These are phyloP conservation scores for Maniola jurtina DNA, from an alignment of 1,140 invertebrate genomes.

Conservation along the genomic window DNA sequence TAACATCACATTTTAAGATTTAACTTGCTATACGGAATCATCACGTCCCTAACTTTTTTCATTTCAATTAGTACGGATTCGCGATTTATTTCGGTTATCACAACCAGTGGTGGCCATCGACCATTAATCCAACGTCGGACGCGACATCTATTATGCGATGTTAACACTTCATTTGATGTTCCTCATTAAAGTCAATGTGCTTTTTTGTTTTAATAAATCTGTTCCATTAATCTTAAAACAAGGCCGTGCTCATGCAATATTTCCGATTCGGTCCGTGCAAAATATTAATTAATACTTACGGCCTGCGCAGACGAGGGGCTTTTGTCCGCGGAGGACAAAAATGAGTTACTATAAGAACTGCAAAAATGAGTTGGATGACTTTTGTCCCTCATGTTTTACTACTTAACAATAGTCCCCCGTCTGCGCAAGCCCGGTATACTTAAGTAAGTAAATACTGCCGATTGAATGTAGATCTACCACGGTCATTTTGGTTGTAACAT, in stretches of 20 bases:
- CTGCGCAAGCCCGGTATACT: no score
- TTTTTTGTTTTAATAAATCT: conserved; percentile 28
- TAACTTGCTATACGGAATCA: no score
- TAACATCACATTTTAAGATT: no score
- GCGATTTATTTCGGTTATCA: conserved; percentile 18
- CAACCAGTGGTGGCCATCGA: conserved; percentile 12
- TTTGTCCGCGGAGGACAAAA: not conserved
- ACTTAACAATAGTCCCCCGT: no score
- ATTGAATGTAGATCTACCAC: no score
- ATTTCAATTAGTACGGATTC: conserved; percentile 21
- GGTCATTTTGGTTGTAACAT: no score
- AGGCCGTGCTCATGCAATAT: conserved; percentile 6
- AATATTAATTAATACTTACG: conserved; percentile 4
- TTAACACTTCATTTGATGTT: conserved; percentile 30
- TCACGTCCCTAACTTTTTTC: conserved; percentile 9
- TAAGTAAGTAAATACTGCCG: no score
- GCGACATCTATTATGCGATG: conserved; percentile 26
- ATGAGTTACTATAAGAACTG: no score
- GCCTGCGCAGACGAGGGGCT: not conserved
- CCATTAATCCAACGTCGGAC: conserved; percentile 28
- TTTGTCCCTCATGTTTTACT: no score
- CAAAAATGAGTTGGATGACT: no score
- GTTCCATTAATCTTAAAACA: conserved; percentile 17
- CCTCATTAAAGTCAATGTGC: conserved; percentile 30
- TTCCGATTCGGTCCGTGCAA: conserved; percentile 2